These are phyloP conservation scores for Rhinichthys osculus DNA, from an alignment of 2,797 vertebrate species.

Conservation along the genomic window DNA sequence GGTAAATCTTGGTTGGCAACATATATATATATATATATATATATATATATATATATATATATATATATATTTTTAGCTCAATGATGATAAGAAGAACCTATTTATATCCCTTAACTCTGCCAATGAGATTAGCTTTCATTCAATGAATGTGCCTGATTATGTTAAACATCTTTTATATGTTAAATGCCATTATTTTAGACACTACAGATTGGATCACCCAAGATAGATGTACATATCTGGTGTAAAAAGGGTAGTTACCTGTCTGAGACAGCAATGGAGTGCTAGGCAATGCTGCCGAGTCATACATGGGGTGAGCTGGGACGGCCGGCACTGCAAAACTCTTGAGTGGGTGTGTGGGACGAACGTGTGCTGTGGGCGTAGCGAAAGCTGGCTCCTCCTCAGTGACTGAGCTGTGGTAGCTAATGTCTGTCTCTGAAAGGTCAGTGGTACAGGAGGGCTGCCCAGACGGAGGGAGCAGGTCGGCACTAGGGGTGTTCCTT, in stretches of 20 bases:
- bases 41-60: too few species aligned
- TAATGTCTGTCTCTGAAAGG: constrained; percentile 85
- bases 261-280: constrained; percentile 91
- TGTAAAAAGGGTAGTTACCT: constrained; percentile 72
- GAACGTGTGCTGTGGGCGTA: constrained; percentile 83
- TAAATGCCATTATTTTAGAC: neutral
- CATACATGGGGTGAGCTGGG: constrained; percentile 80
- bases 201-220: neutral
- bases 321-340: constrained; percentile 94
- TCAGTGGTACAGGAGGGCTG: constrained; percentile 86
- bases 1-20: neutral
- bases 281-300: constrained; percentile 89
- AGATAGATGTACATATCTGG: neutral
- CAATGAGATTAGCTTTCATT: neutral
- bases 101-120: neutral
- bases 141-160: neutral
- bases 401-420: constrained; percentile 85
- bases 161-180: neutral
- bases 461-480: constrained; percentile 87
- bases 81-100: neutral
- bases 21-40: too few species aligned
- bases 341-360: constrained; percentile 93
- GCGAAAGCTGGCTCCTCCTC: constrained; percentile 89
- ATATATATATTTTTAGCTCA: neutral
- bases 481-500: constrained; percentile 91